Evolutionary conservation across 1,140 invertebrate genomes (phyloP), one percentile per base, ranked within the genome.

Genomic region (Tyrophagus putrescentiae): DNA sequence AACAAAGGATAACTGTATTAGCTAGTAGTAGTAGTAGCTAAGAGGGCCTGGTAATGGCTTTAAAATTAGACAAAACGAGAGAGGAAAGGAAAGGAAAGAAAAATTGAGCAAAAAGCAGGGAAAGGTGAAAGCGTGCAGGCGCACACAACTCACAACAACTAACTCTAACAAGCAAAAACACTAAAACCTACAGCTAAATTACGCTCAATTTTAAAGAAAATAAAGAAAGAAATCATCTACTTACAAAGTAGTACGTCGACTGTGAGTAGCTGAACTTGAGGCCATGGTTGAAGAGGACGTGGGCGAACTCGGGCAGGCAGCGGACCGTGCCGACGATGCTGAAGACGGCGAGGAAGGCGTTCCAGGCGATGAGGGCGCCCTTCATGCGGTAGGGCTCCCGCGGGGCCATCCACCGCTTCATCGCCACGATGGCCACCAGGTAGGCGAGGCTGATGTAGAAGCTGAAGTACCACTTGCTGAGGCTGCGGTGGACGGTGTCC

Each of bases 371-470:
- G 3, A 64, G 41, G n/a, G 42, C 9, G 1, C 18, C 7, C 23
- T 87, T 77, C 11, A 98, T 75, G 70, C 93, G 82, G 73, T 87
- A 97, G 48, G 28, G 28, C 18, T 61, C 60, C 11, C 58, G 2
- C 11, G 27, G 2, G 18, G n/a, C 2, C 56, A 57, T 57, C n/a
- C 16, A 44, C 23, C 25, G 13, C 44, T 42, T 42, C 16, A 57
- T 4, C 27, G 31, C 13, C 18, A 36, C 2, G 3, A 57, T 57
- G 3, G 56, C 36, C 9, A 57, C 3, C 1, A 57, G 4, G 31
- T 57, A 57, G 1, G 16, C 18, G 4, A 57, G 39, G 1, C 34
- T 41, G 2, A 57, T 56, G 31, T 57, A 57, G 31, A 57, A 57
- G 9, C 34, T 41, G 32, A 27, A 57, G 31, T 57, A 41, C 56